Percentiles rank a stretch among this genome's conserved stretches.
Evolutionary conservation across 2,797 vertebrate genomes (phyloP).

Genomic region (Myoxocephalus aenaeus): DNA sequence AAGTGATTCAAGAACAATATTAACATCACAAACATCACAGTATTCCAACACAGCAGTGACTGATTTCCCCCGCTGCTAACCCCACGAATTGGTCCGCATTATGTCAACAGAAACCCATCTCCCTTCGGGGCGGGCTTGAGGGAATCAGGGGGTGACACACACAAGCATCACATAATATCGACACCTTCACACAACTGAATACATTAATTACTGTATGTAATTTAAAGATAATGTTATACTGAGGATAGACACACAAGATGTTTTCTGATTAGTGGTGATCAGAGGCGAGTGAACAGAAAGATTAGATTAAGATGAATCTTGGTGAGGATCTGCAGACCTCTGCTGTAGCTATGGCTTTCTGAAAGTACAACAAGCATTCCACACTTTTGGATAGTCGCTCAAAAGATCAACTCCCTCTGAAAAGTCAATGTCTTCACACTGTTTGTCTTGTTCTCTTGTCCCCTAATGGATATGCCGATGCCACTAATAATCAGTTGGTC

Average conservation of each 20-base stretch:
- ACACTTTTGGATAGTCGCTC: slow-evolving; percentile 12
- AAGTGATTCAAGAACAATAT: slow-evolving; percentile 86
- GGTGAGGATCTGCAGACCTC: slow-evolving; percentile 55
- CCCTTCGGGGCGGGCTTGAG: slow-evolving; percentile 32
- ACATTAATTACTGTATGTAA: slow-evolving; percentile 60
- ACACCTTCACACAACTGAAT: slow-evolving; percentile 76
- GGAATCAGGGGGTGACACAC: slow-evolving; percentile 67
- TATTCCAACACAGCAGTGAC: slow-evolving; percentile 80
- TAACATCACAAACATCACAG: slow-evolving; percentile 84
- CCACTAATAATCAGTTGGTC: slow-evolving; percentile 53
- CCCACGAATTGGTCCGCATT: slow-evolving; percentile 64
- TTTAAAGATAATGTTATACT: slow-evolving; percentile 79
- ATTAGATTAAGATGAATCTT: slow-evolving; percentile 35
- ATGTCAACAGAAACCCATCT: slow-evolving; percentile 55
- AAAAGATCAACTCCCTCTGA: slow-evolving; percentile 29
- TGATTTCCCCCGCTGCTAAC: slow-evolving; percentile 56
- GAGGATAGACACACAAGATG: slow-evolving; percentile 66
- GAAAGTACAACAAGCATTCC: slow-evolving; percentile 33
- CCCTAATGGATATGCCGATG: slow-evolving; percentile 32
- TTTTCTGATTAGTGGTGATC: slow-evolving; percentile 59
- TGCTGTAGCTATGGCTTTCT: slow-evolving; percentile 56
- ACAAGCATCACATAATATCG: slow-evolving; percentile 76
- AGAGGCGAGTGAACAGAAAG: slow-evolving; percentile 66
- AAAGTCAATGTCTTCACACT: slow-evolving; percentile 7
- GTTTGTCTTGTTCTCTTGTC: slow-evolving; percentile 25